A percentile compares a stretch with the other conserved stretches of the same genome.
Evolutionary conservation across 2,113 vertebrate genomes (phyloP).

Genomic region (Eretmochelys imbricata): DNA sequence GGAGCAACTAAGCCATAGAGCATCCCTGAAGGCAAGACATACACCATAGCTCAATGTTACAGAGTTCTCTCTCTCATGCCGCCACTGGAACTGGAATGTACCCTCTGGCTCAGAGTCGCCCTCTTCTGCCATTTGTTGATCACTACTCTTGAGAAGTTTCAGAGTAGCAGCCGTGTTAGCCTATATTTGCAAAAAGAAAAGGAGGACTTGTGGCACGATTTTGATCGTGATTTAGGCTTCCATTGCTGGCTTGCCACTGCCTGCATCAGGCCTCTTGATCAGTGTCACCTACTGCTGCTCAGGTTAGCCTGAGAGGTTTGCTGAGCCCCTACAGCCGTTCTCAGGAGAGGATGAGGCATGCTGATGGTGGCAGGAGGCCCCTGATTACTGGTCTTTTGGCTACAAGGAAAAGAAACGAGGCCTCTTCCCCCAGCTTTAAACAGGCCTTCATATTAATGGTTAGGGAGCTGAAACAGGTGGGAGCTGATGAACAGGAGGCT

Average conservation of each 20-base stretch:
- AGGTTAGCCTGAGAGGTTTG: not conserved
- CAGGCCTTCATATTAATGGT: not conserved
- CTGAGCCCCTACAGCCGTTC: not conserved
- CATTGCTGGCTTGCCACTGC: not conserved
- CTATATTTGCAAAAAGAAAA: too few relatives aligned
- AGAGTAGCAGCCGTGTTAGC: too few relatives aligned
- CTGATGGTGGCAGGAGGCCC: not conserved
- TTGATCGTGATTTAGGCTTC: not conserved
- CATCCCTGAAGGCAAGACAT: not conserved
- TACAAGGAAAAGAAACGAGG: not conserved
- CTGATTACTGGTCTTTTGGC: not conserved
- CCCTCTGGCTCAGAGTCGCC: not conserved
- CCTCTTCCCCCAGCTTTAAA: not conserved
- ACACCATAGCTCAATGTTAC: not conserved
- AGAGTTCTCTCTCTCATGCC: not conserved
- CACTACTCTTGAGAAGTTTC: not conserved
- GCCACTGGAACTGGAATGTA: not conserved
- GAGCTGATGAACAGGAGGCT: rapidly evolving
- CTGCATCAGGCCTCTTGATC: not conserved
- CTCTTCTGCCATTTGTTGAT: not conserved
- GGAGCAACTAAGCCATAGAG: not conserved
- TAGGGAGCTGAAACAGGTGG: not conserved
- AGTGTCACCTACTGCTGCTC: not conserved
- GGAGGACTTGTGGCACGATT: too few relatives aligned
- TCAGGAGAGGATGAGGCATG: not conserved